Conservation (phyloP, 1,140 invertebrate genomes). For the Zaprionus vittiger region DNA sequence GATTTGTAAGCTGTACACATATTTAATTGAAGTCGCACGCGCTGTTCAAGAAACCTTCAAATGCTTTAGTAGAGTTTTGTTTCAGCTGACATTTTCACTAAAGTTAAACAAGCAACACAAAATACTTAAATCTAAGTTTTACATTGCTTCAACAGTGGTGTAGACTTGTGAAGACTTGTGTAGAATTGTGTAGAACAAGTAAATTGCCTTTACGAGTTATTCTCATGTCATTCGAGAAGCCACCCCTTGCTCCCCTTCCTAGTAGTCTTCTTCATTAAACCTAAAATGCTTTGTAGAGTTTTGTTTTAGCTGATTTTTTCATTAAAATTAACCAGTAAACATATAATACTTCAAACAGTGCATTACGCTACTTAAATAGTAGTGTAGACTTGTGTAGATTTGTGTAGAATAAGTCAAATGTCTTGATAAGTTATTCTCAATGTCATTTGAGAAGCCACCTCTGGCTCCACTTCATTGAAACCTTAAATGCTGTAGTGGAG, state of each 20-base stretch:
- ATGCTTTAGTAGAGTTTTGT: not conserved
- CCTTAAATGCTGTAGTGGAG: not conserved
- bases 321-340: not conserved
- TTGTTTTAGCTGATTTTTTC: not conserved
- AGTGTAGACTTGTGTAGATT: not conserved
- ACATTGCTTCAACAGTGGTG: not conserved
- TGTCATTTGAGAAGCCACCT: too few relatives aligned
- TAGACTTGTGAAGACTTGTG: not conserved
- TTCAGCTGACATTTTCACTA: not conserved
- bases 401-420: not conserved
- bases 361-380: not conserved
- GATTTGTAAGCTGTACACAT: too few relatives aligned
- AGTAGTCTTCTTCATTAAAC: not conserved
- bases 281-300: not conserved
- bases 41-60: not conserved
- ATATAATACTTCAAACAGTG: too few relatives aligned
- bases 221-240: too few relatives aligned
- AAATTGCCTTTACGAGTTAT: not conserved
- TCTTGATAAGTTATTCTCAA: too few relatives aligned
- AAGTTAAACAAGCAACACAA: too few relatives aligned
- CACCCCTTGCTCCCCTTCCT: too few relatives aligned
- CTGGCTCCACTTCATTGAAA: not conserved
- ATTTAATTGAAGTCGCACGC: too few relatives aligned
- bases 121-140: too few relatives aligned
- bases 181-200: not conserved